Evolutionary conservation across 2,888 invertebrate genomes (phyloP), one percentile per base, ranked within the genome.

Genomic region (Anodontia alba): DNA sequence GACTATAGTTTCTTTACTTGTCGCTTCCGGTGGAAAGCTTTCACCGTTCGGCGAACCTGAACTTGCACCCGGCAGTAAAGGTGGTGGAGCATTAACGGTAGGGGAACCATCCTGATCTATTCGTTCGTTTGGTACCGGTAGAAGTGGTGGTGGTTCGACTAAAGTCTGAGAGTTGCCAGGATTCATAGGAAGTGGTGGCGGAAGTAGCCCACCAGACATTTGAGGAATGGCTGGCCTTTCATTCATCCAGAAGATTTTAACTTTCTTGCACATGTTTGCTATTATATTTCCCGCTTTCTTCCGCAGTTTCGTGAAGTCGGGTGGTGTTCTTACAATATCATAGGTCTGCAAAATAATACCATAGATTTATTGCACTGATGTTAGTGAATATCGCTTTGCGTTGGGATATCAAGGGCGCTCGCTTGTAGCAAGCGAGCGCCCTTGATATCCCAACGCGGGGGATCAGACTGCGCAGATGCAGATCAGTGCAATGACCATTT

Each of bases 231-330:
- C 1, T 10, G 7, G 62, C 10, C 29, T 20, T 62, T 62, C 5
- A 20, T 62, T 62, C 33, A 62, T 20, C 62, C 62, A 62, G 33
- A 33, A 62, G 3, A 62, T 62, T 31, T 62, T 62, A 5, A 33
- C 62, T 20, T 29, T 62, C 62, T 33, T 62, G 23, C 62, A 62
- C 62, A 62, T 62, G 20, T 31, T 26, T 5, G 62, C 62, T 62
- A 62, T 62, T 2, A 62, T 17, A 17, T 62, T 3, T 17, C 62
- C 62, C 8, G 62, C 62, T 62, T 62, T 62, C 1, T 29, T 15
- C 20, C 33, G 5, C 20, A 62, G 17, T 17, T 62, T 62, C 1
- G 2, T 10, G 33, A 62, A 62, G 62, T 62, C 62, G 2, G 12
- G 5, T 33, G 31, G 1, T 2, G 12, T 62, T 12, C 17, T 62